Evolutionary conservation across 2,797 vertebrate genomes (phyloP).

Genomic region (Sebastiscus albofasciatus): DNA sequence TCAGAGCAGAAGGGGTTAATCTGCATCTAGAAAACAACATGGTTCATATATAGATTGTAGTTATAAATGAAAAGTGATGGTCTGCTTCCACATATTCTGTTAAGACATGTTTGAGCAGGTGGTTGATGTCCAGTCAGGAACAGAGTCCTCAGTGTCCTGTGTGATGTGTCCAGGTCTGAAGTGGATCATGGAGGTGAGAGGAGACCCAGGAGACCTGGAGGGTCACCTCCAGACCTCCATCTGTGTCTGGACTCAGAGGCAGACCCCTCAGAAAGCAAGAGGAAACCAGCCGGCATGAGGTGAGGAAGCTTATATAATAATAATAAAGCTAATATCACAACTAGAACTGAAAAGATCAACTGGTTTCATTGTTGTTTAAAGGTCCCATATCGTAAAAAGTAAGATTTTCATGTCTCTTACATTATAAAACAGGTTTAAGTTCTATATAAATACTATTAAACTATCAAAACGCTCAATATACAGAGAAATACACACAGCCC

Average conservation of each 20-base stretch:
- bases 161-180: constrained; percentile 57
- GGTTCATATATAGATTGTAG: background rate
- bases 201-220: constrained; percentile 60
- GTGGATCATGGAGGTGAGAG: constrained; percentile 70
- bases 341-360: background rate
- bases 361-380: background rate
- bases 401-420: too few species aligned
- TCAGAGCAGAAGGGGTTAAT: background rate
- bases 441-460: too few species aligned
- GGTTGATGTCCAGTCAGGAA: background rate
- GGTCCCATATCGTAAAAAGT: too few species aligned
- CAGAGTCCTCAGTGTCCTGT: background rate
- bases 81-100: background rate
- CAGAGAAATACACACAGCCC: too few species aligned
- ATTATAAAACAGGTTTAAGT: too few species aligned
- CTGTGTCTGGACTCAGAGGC: constrained; percentile 60
- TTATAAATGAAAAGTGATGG: background rate
- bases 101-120: background rate
- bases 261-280: constrained; percentile 63
- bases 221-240: constrained; percentile 53
- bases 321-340: background rate
- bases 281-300: constrained; percentile 67
- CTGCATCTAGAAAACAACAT: background rate
- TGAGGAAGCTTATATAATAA: background rate
- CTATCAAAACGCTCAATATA: too few species aligned